Percentiles rank a stretch among this genome's conserved stretches.
These are phyloP conservation scores for Drosophila nigrodunni DNA, from an alignment of 1,140 invertebrate genomes.

Conservation along the genomic window DNA sequence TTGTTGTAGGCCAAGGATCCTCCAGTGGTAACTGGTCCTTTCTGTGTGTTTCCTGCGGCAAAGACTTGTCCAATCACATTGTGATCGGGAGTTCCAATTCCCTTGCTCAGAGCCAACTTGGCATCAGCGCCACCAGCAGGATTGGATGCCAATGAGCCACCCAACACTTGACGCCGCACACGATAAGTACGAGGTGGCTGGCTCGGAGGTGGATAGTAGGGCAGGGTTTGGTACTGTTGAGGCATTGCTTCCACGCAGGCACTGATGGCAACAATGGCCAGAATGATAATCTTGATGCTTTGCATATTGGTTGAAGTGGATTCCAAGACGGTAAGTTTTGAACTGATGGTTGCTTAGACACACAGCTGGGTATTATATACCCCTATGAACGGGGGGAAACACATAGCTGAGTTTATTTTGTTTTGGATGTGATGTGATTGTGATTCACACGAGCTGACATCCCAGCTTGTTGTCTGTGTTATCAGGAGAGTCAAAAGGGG, in stretches of 20 bases:
- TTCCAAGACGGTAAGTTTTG: slow-evolving; percentile 11
- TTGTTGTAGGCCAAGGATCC: slow-evolving; percentile 76
- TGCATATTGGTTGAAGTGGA: slow-evolving; percentile 52
- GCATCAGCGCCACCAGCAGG: slow-evolving; percentile 72
- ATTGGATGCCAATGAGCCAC: slow-evolving; percentile 66
- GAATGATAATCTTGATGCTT: slow-evolving; percentile 52
- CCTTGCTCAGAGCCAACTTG: slow-evolving; percentile 54
- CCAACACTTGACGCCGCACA: slow-evolving; percentile 64
- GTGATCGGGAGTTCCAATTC: slow-evolving; percentile 69
- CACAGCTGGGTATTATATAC: slow-evolving; percentile 41
- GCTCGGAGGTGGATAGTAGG: slow-evolving; percentile 54
- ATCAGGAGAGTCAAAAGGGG: slow-evolving; percentile 37
- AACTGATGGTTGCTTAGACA: slow-evolving; percentile 40
- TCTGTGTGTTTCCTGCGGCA: slow-evolving; percentile 72
- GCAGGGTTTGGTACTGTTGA: slow-evolving; percentile 43
- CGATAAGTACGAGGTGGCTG: slow-evolving; percentile 45
- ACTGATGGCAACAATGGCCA: slow-evolving; percentile 54
- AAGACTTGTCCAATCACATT: slow-evolving; percentile 71
- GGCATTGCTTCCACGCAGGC: slow-evolving; percentile 58
- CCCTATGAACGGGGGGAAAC: slow-evolving; percentile 23
- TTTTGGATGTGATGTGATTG: slow-evolving; percentile 13
- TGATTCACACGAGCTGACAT: slow-evolving; percentile 52
- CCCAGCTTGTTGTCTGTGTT: slow-evolving; percentile 29
- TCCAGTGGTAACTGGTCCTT: slow-evolving; percentile 66
- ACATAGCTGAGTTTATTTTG: slow-evolving; percentile 5